Base-by-base conservation (phyloP, 2,888 invertebrate genomes). In the Palloptera scutellata region DNA sequence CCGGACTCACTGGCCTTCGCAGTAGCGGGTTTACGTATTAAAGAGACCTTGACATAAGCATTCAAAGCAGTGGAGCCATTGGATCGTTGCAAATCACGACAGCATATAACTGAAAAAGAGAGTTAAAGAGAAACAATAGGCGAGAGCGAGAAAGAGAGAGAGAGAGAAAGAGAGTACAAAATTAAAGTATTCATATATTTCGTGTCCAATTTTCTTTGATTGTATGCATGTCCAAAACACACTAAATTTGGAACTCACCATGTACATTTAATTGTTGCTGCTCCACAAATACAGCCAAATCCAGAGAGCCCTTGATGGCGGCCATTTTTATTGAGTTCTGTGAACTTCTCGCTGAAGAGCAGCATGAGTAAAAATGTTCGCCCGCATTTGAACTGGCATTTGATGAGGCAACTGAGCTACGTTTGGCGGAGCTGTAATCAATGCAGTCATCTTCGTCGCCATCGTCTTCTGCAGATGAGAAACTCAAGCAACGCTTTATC, bases 1-100 rank as follows among this genome's bases (percentile, higher is more conserved):
- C 89, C 83, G 82, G 89, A 70, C 17, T 86, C 54, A 68, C 70
- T 61, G 0, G 51, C 45, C 20, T 63, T 48, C 6, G 61, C 43
- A 13, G 71, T 69, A n/a, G 59, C 52, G 1, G 69, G 70, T 1
- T 30, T 52, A 15, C 74, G 58, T 40, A 77, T 72, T n/a, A 83
- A 69, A 0, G 82, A 77, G 41, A 91, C 92, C 88, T 93, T 94
- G 30, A 93, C 92, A 83, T 94, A 94, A 70, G 94, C 93, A 83
- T 93, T 93, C 72, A 93, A 89, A 58, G 88, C 87, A 76, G 89
- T 90, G 61, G 77, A 72, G 58, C 91, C 92, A 79, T 89, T 88
- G 15, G 88, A 83, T 73, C 91, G 87, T 76, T 89, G 88, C 72
- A 94, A 87, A 81, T 92, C 92, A 79, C 89, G 89, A 82, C 93